Base-by-base conservation (phyloP, 2,888 invertebrate genomes). In the Morpho achilles region DNA sequence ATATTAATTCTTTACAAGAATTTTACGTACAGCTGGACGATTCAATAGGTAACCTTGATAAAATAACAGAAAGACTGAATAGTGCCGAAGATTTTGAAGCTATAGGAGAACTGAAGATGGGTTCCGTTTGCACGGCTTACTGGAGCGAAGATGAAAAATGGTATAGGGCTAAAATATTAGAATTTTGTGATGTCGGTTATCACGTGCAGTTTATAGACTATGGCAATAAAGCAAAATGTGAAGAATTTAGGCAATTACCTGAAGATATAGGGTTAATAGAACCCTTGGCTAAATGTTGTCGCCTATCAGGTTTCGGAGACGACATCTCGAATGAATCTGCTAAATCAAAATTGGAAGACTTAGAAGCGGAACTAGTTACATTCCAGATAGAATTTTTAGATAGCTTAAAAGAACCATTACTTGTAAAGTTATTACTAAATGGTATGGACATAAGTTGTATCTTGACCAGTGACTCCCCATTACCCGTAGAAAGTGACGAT, bases 1-100 rank as follows among this genome's bases (percentile, higher is more conserved):
- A 94, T 69, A 87, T 93, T 1, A 93, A 93, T 70, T 93, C 94
- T 0, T 91, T 94, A 0, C 92, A 92, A 32, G 94, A 96, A 65
- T 96, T 96, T 75, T 96, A 95, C 84, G 88, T 96, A 7, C 96
- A 95, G 66, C 80, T 93, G 48, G 93, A 93, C 51, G 92, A 91
- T 55, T 85, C 90, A 9, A 80, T 91, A 0, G 74, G 88, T 1
- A 91, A 92, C 62, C 77, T 94, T 7, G 93, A 94, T 70, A 91
- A 91, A 70, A 91, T 95, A n/a, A 91, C 92, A 0, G 92, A 93
- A 48, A 89, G 87, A 65, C 80, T 95, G 63, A 75, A 82, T 7
- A 77, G 81, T n/a, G 90, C 92, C 6, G 81, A 88, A 1, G 85
- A 87, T 54, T 93, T 93, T 60, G 86, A 91, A 0, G 78, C 86